Evolutionary conservation across 2,797 vertebrate genomes (phyloP), one percentile per base, ranked within the genome.

Genomic region (Amblyopsis hoosieri): DNA sequence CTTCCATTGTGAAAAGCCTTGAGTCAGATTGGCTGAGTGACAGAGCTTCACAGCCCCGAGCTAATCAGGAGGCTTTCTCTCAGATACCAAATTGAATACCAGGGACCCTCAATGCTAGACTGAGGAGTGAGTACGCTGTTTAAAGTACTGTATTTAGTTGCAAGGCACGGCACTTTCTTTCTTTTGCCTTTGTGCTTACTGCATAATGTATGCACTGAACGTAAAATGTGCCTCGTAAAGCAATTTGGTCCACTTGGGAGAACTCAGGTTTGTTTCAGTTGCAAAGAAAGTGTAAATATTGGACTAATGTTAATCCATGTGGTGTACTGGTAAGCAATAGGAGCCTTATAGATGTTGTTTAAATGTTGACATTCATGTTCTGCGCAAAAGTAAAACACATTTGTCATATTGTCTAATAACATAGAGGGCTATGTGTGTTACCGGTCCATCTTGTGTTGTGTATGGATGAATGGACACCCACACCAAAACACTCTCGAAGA

Each of bases 171-270:
- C 17, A 3, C 11, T 2, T 47, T 31, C 37, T 63, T 57, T 48
- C 45, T 52, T 71, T 69, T 70, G 19, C 1, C 37, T 58, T 61
- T 56, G 17, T 23, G 45, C 52, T 63, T 58, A 66, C 57, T 66
- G 37, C 48, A 37, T 45, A 57, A 37, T 17, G 42, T 47, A 45
- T 55, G 31, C 33, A n/a, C 29, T 55, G 17, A 31, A 31, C 29
- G 23, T 54, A 54, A 51, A 51, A 12, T 54, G 23, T 54, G 14
- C 51, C 51, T 19, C 10, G 11, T 10, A 54, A 23, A 54, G 12
- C 53, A 12, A 54, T 53, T 54, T 54, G 31, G 53, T 33, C 12
- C 53, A 54, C 53, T 31, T 54, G 53, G 29, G 19, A 33, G 12
- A 54, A 33, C 23, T 23, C 23, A 54, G 12, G 13, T 19, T 51